These are phyloP conservation scores for Prolemur simus DNA, from an alignment of 2,113 vertebrate species.

Conservation along the genomic window DNA sequence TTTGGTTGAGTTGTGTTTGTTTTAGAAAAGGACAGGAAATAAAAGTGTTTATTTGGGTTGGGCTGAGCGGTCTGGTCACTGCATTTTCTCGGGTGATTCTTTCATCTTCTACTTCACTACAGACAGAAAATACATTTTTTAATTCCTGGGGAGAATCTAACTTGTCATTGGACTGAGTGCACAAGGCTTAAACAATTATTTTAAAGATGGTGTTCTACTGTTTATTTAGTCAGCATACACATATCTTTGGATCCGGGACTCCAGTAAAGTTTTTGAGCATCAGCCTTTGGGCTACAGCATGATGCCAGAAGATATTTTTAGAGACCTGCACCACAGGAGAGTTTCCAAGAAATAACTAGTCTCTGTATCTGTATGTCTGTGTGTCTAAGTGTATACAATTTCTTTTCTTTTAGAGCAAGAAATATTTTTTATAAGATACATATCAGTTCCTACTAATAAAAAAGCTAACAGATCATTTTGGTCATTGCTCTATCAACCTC, in stretches of 20 bases:
- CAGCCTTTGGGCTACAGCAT: neutral
- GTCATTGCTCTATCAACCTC: neutral
- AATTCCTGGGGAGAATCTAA: neutral
- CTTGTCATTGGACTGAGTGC: slow-evolving; percentile 34
- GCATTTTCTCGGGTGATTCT: neutral
- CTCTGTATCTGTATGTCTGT: neutral
- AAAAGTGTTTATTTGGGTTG: slow-evolving; percentile 69
- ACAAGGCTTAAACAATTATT: slow-evolving; percentile 45
- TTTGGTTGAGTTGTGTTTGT: slow-evolving; percentile 65
- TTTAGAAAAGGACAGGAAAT: slow-evolving; percentile 77
- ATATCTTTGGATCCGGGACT: neutral
- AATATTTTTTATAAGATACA: neutral
- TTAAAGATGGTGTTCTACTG: neutral
- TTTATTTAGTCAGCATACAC: neutral
- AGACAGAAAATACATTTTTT: slow-evolving; percentile 49
- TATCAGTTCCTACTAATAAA: neutral
- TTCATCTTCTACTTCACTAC: slow-evolving; percentile 72
- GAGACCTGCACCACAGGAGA: neutral
- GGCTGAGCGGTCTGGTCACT: neutral
- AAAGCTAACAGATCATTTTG: neutral
- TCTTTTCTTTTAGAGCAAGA: neutral
- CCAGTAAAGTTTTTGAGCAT: neutral
- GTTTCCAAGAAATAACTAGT: neutral
- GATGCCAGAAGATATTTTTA: neutral
- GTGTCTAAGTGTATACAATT: neutral